Conservation (phyloP, 2,888 invertebrate species). For the Cosmorhoe ocellata region DNA sequence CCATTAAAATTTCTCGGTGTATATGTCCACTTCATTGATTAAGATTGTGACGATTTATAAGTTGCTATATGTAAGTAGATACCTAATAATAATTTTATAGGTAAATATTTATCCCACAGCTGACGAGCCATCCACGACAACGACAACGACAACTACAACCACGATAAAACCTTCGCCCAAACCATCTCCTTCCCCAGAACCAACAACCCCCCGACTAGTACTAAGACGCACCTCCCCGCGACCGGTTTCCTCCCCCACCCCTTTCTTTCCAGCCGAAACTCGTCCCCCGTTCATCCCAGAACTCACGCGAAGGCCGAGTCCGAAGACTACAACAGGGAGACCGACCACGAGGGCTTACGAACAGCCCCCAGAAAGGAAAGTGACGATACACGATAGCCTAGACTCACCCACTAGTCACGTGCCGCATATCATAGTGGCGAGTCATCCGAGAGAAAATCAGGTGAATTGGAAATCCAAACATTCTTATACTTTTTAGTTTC, state of each 20-base stretch:
- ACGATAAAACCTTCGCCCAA: conserved; percentile 33
- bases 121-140: conserved; percentile 72
- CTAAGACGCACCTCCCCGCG: conserved; percentile 48
- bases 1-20: no score
- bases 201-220: conserved; percentile 47
- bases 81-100: no score
- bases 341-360: conserved; percentile 71
- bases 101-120: conserved; percentile 40
- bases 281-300: conserved; percentile 19
- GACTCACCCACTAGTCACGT: conserved; percentile 71
- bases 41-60: no score
- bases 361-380: conserved; percentile 59
- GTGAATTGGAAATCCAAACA: conserved; percentile 38
- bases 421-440: conserved; percentile 83
- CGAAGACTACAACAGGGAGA: conserved; percentile 57
- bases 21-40: no score
- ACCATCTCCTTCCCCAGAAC: conserved; percentile 17
- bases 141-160: conserved; percentile 41
- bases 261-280: conserved; percentile 40
- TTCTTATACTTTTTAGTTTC: background rate
- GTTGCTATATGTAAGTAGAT: no score
- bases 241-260: conserved; percentile 49
- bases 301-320: conserved; percentile 45
- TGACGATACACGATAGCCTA: conserved; percentile 60
- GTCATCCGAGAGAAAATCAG: conserved; percentile 92